Evolutionary conservation across 2,888 invertebrate genomes (phyloP).

Genomic region (Hemistola chrysoprasaria): DNA sequence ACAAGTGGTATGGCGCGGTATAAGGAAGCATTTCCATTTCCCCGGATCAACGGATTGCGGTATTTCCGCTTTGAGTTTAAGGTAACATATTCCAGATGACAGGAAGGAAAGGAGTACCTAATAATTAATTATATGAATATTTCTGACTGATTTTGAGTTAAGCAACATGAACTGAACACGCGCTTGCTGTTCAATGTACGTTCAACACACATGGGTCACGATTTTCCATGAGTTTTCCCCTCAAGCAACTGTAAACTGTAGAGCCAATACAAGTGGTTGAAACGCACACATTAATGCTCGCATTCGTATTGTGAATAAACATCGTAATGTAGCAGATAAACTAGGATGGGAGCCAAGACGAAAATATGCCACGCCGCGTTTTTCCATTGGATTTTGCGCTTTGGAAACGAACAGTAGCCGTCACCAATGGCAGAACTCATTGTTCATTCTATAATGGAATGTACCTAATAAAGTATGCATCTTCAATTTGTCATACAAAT

Average conservation of each 20-base stretch:
- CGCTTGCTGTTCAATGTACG: no score
- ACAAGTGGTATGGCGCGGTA: no score
- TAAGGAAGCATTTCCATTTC: no score
- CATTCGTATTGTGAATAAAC: constrained; percentile 82
- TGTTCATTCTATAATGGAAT: constrained; percentile 60
- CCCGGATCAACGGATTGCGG: no score
- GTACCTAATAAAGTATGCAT: constrained; percentile 49
- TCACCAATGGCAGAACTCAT: constrained; percentile 55
- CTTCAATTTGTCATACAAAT: constrained; percentile 29
- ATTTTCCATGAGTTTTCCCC: constrained; percentile 30
- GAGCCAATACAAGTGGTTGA: constrained; percentile 59
- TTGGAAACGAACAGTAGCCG: constrained; percentile 73
- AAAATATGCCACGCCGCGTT: constrained; percentile 81
- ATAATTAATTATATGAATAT: no score
- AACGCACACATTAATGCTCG: constrained; percentile 77
- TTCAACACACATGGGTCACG: no score
- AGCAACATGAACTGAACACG: no score
- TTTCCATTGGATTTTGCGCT: constrained; percentile 80
- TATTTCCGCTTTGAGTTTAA: no score
- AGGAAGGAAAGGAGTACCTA: no score
- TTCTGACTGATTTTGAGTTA: no score
- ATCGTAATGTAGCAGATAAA: constrained; percentile 83
- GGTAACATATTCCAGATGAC: no score
- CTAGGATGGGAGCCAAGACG: constrained; percentile 83
- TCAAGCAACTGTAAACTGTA: constrained; percentile 32